Base-by-base conservation (phyloP, 2,113 vertebrate genomes). In the Orcinus orca region DNA sequence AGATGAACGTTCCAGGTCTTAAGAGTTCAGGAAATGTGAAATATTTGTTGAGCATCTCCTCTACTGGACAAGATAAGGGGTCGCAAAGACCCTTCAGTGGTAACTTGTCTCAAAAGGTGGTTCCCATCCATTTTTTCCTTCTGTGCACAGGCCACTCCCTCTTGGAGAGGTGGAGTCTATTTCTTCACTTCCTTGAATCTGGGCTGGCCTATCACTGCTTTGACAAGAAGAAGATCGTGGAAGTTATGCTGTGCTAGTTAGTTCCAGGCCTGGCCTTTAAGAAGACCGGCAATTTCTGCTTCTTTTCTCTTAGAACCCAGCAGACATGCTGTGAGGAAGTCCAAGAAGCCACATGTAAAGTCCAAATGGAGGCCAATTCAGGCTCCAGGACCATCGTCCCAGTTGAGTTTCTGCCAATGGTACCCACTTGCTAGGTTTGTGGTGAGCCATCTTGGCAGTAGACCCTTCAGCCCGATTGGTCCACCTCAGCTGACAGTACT, bases 401-500 rank as follows among this genome's bases (percentile, higher is more conserved):
- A 6, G 44, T 26, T n/a, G 74, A 31, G 47, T 53, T 25, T 18
- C 15, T 21, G 53, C 31, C 31, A 1, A 4, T 1, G 11, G 33
- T 58, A 15, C 79, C 10, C 8, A 38, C 50, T 33, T 8, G 23
- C 58, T 79, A 81, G 70, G 50, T 21, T 1, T 1, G 1, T 20
- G 50, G 21, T 1, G 14, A 71, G 29, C 13, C 31, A 12, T 12
- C 2, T 41, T n/a, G 33, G 82, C 5, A 5, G 11, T 4, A 70
- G 18, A n/a, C 2, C 68, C 26, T 53, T 4, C 6, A 8, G 25
- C 13, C 2, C 38, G 6, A 3, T 12, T 3, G 33, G 20, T 8
- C 6, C 26, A 4, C 11, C 18, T 58, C 60, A 12, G 58, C 33
- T 7, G 47, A 31, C 12, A 1, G 38, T 55, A 0, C 11, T 1